A percentile compares a stretch with the other conserved stretches of the same genome.
phyloP scores from a whole-genome alignment of 1,140 invertebrate species.

The Lasaia peninsularis region DNA sequence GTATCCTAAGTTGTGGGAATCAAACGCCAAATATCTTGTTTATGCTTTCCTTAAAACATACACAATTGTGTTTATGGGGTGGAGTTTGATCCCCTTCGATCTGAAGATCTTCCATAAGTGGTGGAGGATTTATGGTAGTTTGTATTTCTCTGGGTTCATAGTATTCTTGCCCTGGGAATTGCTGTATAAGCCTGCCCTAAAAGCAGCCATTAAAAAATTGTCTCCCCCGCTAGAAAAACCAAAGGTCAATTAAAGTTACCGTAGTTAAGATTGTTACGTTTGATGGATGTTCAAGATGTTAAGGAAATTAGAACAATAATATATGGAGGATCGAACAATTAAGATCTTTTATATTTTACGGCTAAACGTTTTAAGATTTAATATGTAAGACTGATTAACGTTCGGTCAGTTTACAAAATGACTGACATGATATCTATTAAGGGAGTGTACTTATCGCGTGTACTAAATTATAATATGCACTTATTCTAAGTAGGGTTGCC shows the following conservation, averaged over 20 bases:
- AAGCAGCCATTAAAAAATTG: slow-evolving; percentile 29
- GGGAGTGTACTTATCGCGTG: no score
- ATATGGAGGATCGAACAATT: not conserved
- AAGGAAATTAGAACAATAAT: not conserved
- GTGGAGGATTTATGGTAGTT: slow-evolving; percentile 49
- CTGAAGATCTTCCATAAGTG: slow-evolving; percentile 81
- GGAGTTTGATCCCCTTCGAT: slow-evolving; percentile 88
- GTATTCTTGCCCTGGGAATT: slow-evolving; percentile 63
- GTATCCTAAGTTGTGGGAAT: slow-evolving; percentile 68
- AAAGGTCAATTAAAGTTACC: slow-evolving; percentile 11
- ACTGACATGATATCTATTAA: no score
- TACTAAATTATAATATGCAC: no score
- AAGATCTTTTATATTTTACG: not conserved
- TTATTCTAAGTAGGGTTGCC: no score
- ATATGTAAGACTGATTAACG: no score
- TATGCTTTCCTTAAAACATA: slow-evolving; percentile 85
- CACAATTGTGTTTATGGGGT: slow-evolving; percentile 90
- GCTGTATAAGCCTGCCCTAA: slow-evolving; percentile 47
- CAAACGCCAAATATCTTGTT: slow-evolving; percentile 50
- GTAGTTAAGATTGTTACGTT: slow-evolving; percentile 1
- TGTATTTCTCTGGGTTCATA: slow-evolving; percentile 61
- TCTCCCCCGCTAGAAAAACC: slow-evolving; percentile 19
- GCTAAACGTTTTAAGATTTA: no score
- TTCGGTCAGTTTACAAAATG: no score
- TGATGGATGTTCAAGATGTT: not conserved